These are phyloP conservation scores for Diplolepis rosae DNA, from an alignment of 2,888 invertebrate genomes.

Conservation along the genomic window DNA sequence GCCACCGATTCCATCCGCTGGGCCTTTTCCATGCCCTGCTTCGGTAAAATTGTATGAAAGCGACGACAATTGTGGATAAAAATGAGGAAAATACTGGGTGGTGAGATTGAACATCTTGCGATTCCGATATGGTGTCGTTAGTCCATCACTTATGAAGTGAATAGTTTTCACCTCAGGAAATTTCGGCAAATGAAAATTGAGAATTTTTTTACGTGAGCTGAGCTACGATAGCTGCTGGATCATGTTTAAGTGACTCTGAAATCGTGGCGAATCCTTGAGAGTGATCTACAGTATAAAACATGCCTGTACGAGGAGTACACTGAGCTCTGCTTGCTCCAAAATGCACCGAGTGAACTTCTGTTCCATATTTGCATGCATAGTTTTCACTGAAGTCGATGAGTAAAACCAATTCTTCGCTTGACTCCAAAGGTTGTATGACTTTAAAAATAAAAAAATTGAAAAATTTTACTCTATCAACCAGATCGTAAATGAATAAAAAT, in stretches of 20 bases:
- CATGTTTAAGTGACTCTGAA: conserved; percentile 42
- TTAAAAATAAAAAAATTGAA: too few species aligned
- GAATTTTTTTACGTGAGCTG: conserved; percentile 37
- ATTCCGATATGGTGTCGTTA: conserved; percentile 41
- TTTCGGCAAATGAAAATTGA: conserved; percentile 33
- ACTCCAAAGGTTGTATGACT: too few species aligned
- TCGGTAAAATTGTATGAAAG: conserved; percentile 42
- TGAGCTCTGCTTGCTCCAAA: conserved; percentile 43
- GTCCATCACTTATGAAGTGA: conserved; percentile 42
- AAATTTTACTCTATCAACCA: too few species aligned
- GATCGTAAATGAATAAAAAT: too few species aligned
- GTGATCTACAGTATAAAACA: conserved; percentile 35
- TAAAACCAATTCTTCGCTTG: too few species aligned
- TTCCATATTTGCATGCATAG: conserved; percentile 42
- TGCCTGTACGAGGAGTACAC: conserved; percentile 42
- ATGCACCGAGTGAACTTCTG: conserved; percentile 44
- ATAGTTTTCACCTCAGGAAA: conserved; percentile 33
- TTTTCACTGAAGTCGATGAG: conserved; percentile 47
- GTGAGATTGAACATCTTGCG: conserved; percentile 40
- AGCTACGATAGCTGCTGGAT: conserved; percentile 39
- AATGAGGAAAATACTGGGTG: conserved; percentile 36
- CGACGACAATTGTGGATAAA: conserved; percentile 35
- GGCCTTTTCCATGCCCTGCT: conserved; percentile 39
- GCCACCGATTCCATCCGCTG: conserved; percentile 44
- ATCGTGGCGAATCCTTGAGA: conserved; percentile 42